Evolutionary conservation across 2,888 invertebrate genomes (phyloP), one percentile per base, ranked within the genome.

Genomic region (Andrena chrysosceles): DNA sequence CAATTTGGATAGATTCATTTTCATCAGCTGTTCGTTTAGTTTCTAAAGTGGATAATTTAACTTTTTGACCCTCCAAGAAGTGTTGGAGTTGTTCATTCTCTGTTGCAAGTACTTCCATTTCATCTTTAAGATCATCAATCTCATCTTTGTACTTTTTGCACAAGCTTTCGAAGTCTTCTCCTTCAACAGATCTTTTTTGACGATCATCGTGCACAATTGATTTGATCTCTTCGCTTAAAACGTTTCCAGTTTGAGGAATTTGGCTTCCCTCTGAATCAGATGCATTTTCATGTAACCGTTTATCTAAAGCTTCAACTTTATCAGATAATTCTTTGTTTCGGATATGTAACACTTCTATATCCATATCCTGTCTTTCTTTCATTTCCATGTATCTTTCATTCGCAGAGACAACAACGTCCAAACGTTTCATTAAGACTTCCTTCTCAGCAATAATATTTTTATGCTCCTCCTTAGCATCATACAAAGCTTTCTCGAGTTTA

Each of bases 301-400:
- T 90, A 33, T 94, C 92, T 10, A 96, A 92, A 52, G 94, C 94
- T 70, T 95, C 95, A 8, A 97, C 91, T 93, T 97, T 96, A 71
- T 96, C 95, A 87, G 95, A 95, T 1, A 97, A 94, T 90, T 97
- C 96, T 87, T 96, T 95, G 87, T 96, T 96, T 91, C 97, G 96
- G 77, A 96, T 95, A 91, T 97, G 96, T 95, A 96, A 96, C 90
- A 96, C 95, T 84, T 97, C 95, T 26, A 97, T 94, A 91, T 97
- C 97, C 91, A 95, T 95, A 88, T 97, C 97, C 93, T 97, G 96
- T 83, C 96, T 96, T 91, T 98, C 97, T 93, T 98, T 98, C 94
- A 97, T 96, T 91, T 98, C 97, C 1, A 96, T 94, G 91, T 98
- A 95, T 81, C 96, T 95, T 68, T 98, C 97, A 92, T 97, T 97